phyloP scores from a whole-genome alignment of 2,888 invertebrate species.

The Brassicogethes aeneus region DNA sequence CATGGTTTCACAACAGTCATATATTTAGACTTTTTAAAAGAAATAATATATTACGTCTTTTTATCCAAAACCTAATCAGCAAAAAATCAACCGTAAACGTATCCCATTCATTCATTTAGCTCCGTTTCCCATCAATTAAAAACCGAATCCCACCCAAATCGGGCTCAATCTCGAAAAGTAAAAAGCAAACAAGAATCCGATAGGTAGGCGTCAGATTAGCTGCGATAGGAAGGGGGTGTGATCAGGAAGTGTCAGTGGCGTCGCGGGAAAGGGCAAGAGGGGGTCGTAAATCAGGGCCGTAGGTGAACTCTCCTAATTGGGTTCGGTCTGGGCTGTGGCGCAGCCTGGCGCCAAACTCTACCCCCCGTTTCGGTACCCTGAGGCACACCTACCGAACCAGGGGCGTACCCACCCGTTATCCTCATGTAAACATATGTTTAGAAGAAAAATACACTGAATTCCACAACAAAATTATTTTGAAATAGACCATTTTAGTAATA shows the following conservation, averaged over 20 bases:
- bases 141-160: no score
- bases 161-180: background rate
- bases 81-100: no score
- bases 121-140: no score
- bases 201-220: background rate
- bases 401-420: background rate
- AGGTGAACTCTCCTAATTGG: conserved; percentile 40
- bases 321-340: conserved; percentile 31
- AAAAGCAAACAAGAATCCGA: background rate
- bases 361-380: conserved; percentile 5
- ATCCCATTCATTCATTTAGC: no score
- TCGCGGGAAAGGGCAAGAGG: conserved; percentile 29
- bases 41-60: no score
- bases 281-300: conserved; percentile 38
- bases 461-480: no score
- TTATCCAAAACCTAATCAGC: no score
- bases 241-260: conserved; percentile 37
- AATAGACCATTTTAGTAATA: no score
- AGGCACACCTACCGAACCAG: background rate
- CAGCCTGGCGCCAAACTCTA: conserved; percentile 32
- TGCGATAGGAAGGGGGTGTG: conserved; percentile 18
- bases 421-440: background rate
- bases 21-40: no score
- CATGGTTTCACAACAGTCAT: no score
- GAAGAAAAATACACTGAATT: background rate